Base-by-base conservation (phyloP, 2,113 vertebrate species). In the Corythaixoides concolor region DNA sequence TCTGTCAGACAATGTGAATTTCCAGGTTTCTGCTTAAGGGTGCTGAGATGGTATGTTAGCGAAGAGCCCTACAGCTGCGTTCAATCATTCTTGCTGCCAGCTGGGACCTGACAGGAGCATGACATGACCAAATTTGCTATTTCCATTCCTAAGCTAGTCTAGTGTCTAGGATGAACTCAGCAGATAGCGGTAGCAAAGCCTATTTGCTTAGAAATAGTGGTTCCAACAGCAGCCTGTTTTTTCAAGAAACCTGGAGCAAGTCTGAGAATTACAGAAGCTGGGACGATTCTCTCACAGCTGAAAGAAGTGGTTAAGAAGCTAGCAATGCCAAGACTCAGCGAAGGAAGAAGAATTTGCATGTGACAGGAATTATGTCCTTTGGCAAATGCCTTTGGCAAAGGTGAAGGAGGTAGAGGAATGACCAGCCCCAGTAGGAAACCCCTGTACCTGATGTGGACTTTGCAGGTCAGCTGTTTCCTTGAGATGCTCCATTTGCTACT, bases 401-500 rank as follows among this genome's bases (percentile, higher is more conserved):
- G 39, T 20, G 49, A 94, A 79, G 58, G 69, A 87, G 77, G 66
- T 58, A 96, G 45, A 62, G 43, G 58, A 93, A 91, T 45, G 93
- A 85, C 43, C 77, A 91, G 66, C 53, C 73, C 69, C 81, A 68
- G 56, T 15, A 88, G 72, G 82, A 90, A 93, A 89, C 33, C 63
- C 8, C 5, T 30, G 55, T 90, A 96, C 90, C 95, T 95, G 87
- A 76, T 8, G n/a, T 33, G 58, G 77, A 58, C 74, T 89, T 78
- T 60, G 35, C 79, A 82, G 89, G 70, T 95, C 91, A 97, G 89
- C 80, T 91, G 66, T 76, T 95, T 92, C 75, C 62, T 70, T 30
- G 62, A 95, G 80, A 95, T 67, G 74, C 55, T 94, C 70, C 81
- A 79, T 94, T 95, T 97, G 92, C 70, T 92, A 11, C 74, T 95